Evolutionary conservation across 2,888 invertebrate genomes (phyloP).

Genomic region (Synanthedon vespiformis): DNA sequence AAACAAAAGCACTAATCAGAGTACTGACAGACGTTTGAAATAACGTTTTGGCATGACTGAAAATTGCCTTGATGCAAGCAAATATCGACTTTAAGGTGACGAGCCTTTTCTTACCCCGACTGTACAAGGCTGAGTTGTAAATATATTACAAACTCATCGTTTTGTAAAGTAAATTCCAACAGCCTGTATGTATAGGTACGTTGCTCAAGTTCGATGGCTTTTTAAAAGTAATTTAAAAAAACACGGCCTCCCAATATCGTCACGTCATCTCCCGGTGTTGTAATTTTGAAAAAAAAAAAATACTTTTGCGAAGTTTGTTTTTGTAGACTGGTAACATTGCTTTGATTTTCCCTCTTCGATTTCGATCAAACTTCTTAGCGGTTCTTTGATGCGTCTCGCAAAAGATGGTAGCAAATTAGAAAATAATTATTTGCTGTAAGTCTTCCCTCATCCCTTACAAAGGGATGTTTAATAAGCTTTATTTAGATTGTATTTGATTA

Average conservation of each 20-base stretch:
- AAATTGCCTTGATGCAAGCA: no score
- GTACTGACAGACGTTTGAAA: no score
- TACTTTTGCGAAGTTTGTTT: conserved; percentile 16
- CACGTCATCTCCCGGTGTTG: conserved; percentile 46
- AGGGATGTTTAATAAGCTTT: conserved; percentile 13
- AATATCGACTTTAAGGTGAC: no score
- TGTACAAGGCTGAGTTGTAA: no score
- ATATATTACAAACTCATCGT: no score
- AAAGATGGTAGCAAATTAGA: conserved; percentile 47
- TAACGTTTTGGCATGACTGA: no score
- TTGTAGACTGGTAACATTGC: conserved; percentile 26
- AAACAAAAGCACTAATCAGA: no score
- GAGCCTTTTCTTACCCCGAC: no score
- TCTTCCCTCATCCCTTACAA: conserved; percentile 26
- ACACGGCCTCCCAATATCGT: conserved; percentile 24
- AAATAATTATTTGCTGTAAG: conserved; percentile 51
- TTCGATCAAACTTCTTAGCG: conserved; percentile 50
- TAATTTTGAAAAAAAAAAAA: conserved; percentile 50
- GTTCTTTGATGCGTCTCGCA: conserved; percentile 36
- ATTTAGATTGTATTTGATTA: conserved; percentile 17
- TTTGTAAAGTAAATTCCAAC: no score
- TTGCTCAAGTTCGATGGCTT: conserved; percentile 22
- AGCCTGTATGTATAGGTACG: not conserved
- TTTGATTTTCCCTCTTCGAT: conserved; percentile 48
- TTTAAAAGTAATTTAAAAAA: conserved; percentile 29